Percentiles rank a stretch among this genome's conserved stretches.
Conservation (phyloP, 2,113 vertebrate genomes). For the Aix galericulata region DNA sequence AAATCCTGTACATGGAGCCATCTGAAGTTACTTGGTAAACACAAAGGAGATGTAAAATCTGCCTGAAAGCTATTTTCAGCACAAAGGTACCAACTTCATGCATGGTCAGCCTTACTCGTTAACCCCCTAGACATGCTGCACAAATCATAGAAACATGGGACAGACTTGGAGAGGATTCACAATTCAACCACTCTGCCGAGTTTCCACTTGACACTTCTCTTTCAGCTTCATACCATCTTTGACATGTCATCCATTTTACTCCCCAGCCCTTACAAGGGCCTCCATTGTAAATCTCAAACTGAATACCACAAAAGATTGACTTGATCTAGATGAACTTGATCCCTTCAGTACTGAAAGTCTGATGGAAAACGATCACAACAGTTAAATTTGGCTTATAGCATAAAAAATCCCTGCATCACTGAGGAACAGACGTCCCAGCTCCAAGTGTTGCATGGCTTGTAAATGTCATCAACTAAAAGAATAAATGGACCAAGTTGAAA, state of each 20-base stretch:
- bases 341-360: not conserved
- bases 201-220: not conserved
- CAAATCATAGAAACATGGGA: not conserved
- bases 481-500: not conserved
- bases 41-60: not conserved
- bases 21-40: not conserved
- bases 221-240: not conserved
- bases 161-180: not conserved
- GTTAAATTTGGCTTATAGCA: not conserved
- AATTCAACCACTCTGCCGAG: not conserved
- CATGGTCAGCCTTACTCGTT: not conserved
- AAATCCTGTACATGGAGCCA: not conserved
- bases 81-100: not conserved
- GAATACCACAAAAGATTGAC: not conserved
- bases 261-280: not conserved
- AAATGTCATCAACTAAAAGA: not conserved
- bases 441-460: not conserved
- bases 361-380: not conserved
- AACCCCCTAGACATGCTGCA: not conserved
- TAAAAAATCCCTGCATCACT: not conserved
- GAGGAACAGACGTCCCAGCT: not conserved
- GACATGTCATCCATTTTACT: not conserved
- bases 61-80: not conserved
- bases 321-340: not conserved
- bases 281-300: not conserved